Evolutionary conservation across 2,888 invertebrate species (phyloP), one percentile per base, ranked within the genome.

Genomic region (Coecobrya sp.): DNA sequence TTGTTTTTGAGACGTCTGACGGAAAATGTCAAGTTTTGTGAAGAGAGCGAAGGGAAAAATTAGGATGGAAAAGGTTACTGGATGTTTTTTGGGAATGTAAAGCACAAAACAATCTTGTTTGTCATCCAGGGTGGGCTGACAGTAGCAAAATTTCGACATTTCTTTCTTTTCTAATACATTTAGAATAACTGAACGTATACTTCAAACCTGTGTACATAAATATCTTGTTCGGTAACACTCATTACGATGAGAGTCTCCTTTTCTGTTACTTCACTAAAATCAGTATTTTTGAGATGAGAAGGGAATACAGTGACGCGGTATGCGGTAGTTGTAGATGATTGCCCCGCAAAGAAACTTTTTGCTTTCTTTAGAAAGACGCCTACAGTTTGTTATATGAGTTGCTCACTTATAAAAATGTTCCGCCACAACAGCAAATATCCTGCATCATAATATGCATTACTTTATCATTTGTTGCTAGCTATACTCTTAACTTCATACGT

Each of bases 91-190:
- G 1, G n/a, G 19, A 55, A 55, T n/a, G 22, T 36, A 36, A 36
- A 36, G 36, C 7, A 19, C 1, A 73, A n/a, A 42, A 19, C 16
- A 19, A 8, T 30, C 16, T 42, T n/a, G 42, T 73, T 62, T 73
- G 30, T 59, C 87, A 22, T 73, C 73, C 27, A 59, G 89, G 84
- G 89, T 89, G 82, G 82, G 84, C 89, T 84, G 70, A 68, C 81
- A 42, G 86, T 81, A 45, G 81, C 82, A 73, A 89, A 89, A 89
- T 62, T 87, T 87, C 25, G 22, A 82, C 22, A 52, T 59, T 19
- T 59, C 36, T 36, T 36, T 7, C 59, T 59, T 59, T 19, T n/a
- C 10, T 7, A 19, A 59, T 52, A 16, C 52, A 7, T 10, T 16
- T 10, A 10, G 16, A 1, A 52, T 52, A 16, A n/a, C n/a, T n/a